Base-by-base conservation (phyloP, 2,888 invertebrate species). In the Apoda limacodes region DNA sequence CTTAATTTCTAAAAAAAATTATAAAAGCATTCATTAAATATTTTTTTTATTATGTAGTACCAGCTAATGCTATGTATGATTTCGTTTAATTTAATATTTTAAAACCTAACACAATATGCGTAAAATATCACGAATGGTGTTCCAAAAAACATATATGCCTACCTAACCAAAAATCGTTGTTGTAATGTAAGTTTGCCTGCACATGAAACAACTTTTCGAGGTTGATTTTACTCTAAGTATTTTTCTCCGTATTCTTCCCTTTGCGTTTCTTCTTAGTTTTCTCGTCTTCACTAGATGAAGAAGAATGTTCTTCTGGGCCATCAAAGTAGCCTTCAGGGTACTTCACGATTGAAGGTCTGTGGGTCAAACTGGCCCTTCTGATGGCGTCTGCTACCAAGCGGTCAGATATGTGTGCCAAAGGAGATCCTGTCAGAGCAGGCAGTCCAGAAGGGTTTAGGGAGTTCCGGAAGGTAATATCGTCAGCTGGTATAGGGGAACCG, bases 241-340 rank as follows among this genome's bases (percentile, higher is more conserved):
- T 52, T 28, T 48, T 55, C 25, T 39, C 45, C 6, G 25, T 37
- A 28, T 41, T 39, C 7, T 25, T 24, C 25, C 24, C 32, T 22
- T 34, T 43, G 17, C 39, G 40, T 14, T 39, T 39, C 4, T 14
- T 13, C 17, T 48, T 53, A 10, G 46, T 39, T 20, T 41, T 48
- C 33, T 72, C 74, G 1, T 74, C 74, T 32, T 72, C 72, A 13
- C 69, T 69, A 0, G 70, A 69, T 0, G 74, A 75, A 0, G 76
- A 74, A 0, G 70, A 64, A 0, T 64, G 55, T 9, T 65, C 63
- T 20, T 55, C 63, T 1, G 61, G 60, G 3, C 46, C 55, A 24
- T 67, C 66, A 54, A 80, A 80, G 46, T 59, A 81, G 35, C 75
- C 61, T 1, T 71, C 51, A 0, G 80, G 80, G 32, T 78, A 81